Base-by-base conservation (phyloP, 2,797 vertebrate genomes). In the Microchirus variegatus region DNA sequence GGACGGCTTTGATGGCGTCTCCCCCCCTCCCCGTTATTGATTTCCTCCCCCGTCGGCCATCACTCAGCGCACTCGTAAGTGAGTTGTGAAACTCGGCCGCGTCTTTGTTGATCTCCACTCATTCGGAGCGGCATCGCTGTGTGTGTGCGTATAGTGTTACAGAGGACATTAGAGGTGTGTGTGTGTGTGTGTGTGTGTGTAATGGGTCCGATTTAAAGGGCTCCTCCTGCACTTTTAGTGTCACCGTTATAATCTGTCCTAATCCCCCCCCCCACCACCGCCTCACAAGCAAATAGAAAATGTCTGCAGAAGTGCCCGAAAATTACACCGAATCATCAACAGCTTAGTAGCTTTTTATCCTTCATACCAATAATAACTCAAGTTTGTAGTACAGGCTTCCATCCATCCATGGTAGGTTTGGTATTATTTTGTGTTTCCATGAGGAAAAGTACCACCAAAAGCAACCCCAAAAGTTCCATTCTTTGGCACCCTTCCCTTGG, bases 1-100 rank as follows among this genome's bases (percentile, higher is more conserved):
- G 75, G 84, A 88, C 82, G 82, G 85, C 89, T 90, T 87, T 86
- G 90, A 84, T 87, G 78, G 84, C 86, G 84, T 87, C 90, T 91
- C 79, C 82, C 5, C 83, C 80, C 73, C 83, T 78, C 73, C 80
- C 64, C 40, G 48, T 52, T 90, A 93, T 93, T 63, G 90, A 93
- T 93, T 86, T 87, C 78, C 75, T 78, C 77, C 73, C 73, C 78
- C 41, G 69, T 82, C 79, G 81, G 84, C 86, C 84, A 90, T 91
- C 90, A 89, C 87, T 90, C 88, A 84, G 74, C 72, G 72, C 18
- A 66, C 69, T 81, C 76, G 78, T 83, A 89, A 92, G 89, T 87
- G 90, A 90, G 86, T 85, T 89, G 86, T 89, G 84, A 86, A 84
- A 85, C 78, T 90, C 83, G 89, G 50, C 67, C 77, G 5, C 59